phyloP scores from a whole-genome alignment of 2,888 invertebrate species.

The Eudasyphora cyanicolor region DNA sequence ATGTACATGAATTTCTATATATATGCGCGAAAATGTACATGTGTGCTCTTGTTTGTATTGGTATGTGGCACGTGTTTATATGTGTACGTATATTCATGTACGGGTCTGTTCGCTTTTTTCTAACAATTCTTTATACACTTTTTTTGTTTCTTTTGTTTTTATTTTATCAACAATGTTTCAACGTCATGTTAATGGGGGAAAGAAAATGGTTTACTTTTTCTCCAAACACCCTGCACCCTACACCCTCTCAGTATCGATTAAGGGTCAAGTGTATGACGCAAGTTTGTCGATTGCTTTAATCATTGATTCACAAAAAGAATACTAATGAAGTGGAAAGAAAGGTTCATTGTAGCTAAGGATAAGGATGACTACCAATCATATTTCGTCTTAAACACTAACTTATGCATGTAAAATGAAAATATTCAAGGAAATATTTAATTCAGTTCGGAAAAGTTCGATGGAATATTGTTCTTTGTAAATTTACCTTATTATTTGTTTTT shows the following conservation, averaged over 20 bases:
- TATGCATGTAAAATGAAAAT: too few relatives aligned
- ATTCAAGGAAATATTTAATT: too few relatives aligned
- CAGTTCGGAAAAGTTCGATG: too few relatives aligned
- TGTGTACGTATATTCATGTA: neutral
- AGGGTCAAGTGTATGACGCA: neutral
- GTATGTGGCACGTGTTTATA: constrained; percentile 13
- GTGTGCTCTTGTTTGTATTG: constrained; percentile 6
- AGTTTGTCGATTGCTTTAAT: neutral
- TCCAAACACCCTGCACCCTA: neutral
- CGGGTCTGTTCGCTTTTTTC: neutral
- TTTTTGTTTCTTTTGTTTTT: constrained; percentile 16
- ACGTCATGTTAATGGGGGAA: constrained; percentile 25
- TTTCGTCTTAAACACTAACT: too few relatives aligned
- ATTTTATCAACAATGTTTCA: constrained; percentile 45
- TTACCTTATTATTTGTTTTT: too few relatives aligned
- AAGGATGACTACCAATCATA: neutral
- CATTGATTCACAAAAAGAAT: neutral
- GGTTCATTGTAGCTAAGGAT: neutral
- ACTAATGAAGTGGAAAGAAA: neutral
- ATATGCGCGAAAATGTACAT: neutral
- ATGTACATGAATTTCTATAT: neutral
- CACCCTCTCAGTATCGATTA: neutral
- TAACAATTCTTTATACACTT: constrained; percentile 1
- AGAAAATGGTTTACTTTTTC: neutral
- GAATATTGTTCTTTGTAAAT: too few relatives aligned